Evolutionary conservation across 2,888 invertebrate species (phyloP).

Genomic region (Tetropium fuscum): DNA sequence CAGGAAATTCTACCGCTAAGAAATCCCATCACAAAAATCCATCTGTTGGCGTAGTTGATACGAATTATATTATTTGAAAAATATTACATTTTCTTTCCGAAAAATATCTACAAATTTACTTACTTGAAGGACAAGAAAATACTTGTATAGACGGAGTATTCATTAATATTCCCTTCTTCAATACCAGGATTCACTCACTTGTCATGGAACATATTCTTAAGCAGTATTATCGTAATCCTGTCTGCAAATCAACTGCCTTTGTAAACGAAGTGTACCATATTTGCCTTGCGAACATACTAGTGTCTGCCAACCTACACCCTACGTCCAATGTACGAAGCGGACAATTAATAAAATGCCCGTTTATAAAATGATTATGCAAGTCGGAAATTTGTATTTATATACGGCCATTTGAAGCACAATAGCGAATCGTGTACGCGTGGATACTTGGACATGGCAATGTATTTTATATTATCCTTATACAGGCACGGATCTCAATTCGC

Average conservation of each 20-base stretch:
- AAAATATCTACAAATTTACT: conserved; percentile 1
- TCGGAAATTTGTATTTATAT: conserved; percentile 53
- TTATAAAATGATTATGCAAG: conserved; percentile 52
- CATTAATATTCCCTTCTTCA: conserved; percentile 14
- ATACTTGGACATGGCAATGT: neutral
- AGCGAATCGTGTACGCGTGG: conserved; percentile 21
- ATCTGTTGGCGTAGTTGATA: too few species aligned
- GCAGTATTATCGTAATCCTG: neutral
- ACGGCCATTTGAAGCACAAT: conserved; percentile 25
- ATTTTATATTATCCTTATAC: neutral
- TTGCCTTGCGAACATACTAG: conserved; percentile 17
- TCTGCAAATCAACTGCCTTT: conserved; percentile 3
- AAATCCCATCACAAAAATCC: too few species aligned
- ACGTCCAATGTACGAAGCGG: conserved; percentile 34
- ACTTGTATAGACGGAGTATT: conserved; percentile 20
- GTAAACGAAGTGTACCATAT: conserved; percentile 4
- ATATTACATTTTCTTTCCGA: too few species aligned
- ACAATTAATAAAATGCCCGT: conserved; percentile 52
- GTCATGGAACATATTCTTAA: neutral
- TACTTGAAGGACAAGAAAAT: conserved; percentile 16
- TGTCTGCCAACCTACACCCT: conserved; percentile 39
- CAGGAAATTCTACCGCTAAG: too few species aligned
- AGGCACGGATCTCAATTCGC: too few species aligned
- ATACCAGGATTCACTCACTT: conserved; percentile 1
- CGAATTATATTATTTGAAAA: too few species aligned